Evolutionary conservation across 2,113 vertebrate genomes (phyloP), one percentile per base, ranked within the genome.

Genomic region (Aplodontia rufa): DNA sequence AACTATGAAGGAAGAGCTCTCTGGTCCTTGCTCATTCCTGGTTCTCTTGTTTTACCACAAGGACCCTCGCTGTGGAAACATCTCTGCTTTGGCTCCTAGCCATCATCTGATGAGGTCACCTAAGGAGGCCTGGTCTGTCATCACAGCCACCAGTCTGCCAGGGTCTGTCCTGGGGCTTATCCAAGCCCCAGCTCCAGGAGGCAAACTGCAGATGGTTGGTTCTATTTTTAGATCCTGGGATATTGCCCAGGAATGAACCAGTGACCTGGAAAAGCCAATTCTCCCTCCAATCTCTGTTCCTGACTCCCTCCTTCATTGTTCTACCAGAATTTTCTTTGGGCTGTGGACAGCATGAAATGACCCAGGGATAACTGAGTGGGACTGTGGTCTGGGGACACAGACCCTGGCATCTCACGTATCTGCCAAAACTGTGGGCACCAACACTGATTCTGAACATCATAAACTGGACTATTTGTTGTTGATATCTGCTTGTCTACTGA

Each of bases 181-280:
- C 55, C 45, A 96, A 80, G 68, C 37, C 42, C 64, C 84, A 84
- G 74, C 72, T 96, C 78, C 45, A 72, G 74, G 53, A 95, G 88
- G 45, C 86, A 89, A 96, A 89, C 37, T 90, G 91, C 96, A 97
- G 97, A 97, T 97, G 97, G 89, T 24, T 89, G 89, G 89, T 95
- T 96, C 97, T 97, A 97, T 96, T 96, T 97, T 97, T 97, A 97
- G 94, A 53, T 75, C n/a, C 75, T 84, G 79, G 82, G 60, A 80
- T 88, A 40, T 87, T 87, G 83, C 60, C 60, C 69, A 42, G 51
- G 90, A 91, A 81, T 11, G 53, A 97, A 74, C 62, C 94, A 96
- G 74, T 97, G 97, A 96, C 96, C 97, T 97, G 96, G 94, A 97
- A 97, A 88, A 91, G 62, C 53, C 96, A 80, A 45, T 81, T 95